Conservation (phyloP, 2,113 vertebrate genomes). For the Cynopterus brachyotis region DNA sequence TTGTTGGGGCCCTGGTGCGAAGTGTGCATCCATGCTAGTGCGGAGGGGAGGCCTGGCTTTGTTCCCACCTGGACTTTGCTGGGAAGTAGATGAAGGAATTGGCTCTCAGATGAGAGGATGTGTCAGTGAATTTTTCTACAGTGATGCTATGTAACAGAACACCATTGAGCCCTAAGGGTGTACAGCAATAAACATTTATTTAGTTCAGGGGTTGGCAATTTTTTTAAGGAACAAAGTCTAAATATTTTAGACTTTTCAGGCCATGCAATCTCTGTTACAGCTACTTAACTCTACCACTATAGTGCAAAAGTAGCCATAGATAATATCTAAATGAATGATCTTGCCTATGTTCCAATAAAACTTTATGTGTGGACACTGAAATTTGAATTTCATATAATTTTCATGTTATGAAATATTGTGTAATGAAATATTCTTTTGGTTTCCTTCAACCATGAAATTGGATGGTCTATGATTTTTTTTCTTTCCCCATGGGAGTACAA, state of each 20-base stretch:
- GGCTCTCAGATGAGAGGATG: background rate
- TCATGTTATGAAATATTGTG: background rate
- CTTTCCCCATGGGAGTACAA: background rate
- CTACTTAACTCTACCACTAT: background rate
- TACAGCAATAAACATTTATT: background rate
- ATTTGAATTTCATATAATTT: constrained; percentile 24
- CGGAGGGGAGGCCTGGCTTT: background rate
- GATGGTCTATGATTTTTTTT: background rate
- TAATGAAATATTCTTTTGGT: background rate
- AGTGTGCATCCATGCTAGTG: background rate
- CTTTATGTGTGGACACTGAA: background rate
- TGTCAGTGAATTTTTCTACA: constrained; percentile 7
- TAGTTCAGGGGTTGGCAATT: background rate
- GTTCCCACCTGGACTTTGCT: background rate
- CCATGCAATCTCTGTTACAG: background rate
- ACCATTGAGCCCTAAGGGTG: background rate
- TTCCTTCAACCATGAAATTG: background rate
- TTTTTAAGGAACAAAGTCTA: background rate
- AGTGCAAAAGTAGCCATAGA: background rate
- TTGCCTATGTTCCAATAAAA: background rate
- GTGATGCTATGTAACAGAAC: background rate
- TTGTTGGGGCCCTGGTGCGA: background rate
- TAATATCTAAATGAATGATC: background rate
- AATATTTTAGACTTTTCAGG: background rate
- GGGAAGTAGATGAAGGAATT: background rate